phyloP scores from a whole-genome alignment of 2,888 invertebrate genomes.

The Herminia tarsipennalis region DNA sequence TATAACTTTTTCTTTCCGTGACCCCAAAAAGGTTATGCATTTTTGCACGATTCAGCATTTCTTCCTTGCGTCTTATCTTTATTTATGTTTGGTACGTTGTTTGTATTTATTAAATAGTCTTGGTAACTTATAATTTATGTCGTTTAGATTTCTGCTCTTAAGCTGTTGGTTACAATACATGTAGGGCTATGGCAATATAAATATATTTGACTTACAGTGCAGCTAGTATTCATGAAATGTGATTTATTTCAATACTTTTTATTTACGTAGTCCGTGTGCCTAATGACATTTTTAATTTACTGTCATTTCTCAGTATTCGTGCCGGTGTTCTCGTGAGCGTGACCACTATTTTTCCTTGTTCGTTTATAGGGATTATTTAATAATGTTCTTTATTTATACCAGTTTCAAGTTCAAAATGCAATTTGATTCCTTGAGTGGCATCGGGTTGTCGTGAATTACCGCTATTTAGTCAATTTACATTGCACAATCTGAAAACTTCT shows the following conservation, averaged over 20 bases:
- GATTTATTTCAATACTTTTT: background rate
- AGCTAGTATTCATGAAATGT: background rate
- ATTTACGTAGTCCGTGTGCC: background rate
- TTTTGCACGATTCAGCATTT: background rate
- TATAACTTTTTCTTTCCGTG: conserved; percentile 19
- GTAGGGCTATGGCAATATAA: too few species aligned
- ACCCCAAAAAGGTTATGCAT: conserved; percentile 5
- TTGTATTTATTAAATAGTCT: too few species aligned
- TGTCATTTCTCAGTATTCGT: conserved; percentile 47
- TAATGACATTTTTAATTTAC: conserved; percentile 10
- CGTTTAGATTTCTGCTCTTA: too few species aligned
- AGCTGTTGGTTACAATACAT: too few species aligned
- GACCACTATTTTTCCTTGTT: conserved; percentile 57
- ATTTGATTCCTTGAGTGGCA: background rate
- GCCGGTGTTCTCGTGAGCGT: conserved; percentile 63
- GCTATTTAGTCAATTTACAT: conserved; percentile 6
- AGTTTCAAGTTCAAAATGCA: conserved; percentile 23
- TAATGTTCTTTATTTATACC: conserved; percentile 21
- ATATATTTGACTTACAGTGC: background rate
- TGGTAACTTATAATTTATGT: too few species aligned
- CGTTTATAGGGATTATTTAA: conserved; percentile 16
- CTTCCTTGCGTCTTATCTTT: background rate
- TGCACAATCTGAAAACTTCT: too few species aligned
- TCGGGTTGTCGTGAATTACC: conserved; percentile 5
- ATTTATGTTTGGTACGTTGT: background rate